Base-by-base conservation (phyloP, 2,888 invertebrate genomes). In the Chrysotoxum bicinctum region DNA sequence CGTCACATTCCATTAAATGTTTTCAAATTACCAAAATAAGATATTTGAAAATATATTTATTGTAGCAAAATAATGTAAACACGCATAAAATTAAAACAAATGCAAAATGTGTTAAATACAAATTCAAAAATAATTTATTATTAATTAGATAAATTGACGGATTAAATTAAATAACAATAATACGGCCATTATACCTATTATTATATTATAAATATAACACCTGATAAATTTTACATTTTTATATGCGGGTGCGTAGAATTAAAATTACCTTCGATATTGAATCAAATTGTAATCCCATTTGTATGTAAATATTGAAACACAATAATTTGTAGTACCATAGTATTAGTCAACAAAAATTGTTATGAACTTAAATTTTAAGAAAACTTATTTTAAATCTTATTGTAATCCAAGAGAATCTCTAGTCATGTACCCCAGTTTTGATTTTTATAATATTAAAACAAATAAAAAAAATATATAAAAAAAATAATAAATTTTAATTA, bases 351-450 rank as follows among this genome's bases (percentile, higher is more conserved):
- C 52, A 45, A 43, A 50, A 35, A 32, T 16, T 30, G 26, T 64
- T 45, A 30, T n/a, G n/a, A 62, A 45, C 19, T 68, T 85, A 81
- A 81, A 69, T 81, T 64, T 73, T 72, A 35, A 77, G 72, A 50
- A 76, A 76, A 72, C 66, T 68, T 68, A 72, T 69, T 76, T 73
- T 66, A 66, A 68, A 66, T 68, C 35, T 73, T 45, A 77, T 69
- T 77, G 72, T 76, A 77, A 45, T 73, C 69, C 85, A 80, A 81
- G 73, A 72, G 73, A 85, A 77, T 43, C 58, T 85, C 85, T 85
- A 85, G 85, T 85, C 85, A 85, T 76, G 69, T 80, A 62, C 72
- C 85, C 76, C 73, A 77, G 69, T 85, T 85, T 81, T 85, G 73
- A 85, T 85, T 81, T 85, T 84, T 84, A 85, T 81, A 85, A 69